Conservation (phyloP, 92 coral and sea anemone species). For the Paragorgia papillata region DNA sequence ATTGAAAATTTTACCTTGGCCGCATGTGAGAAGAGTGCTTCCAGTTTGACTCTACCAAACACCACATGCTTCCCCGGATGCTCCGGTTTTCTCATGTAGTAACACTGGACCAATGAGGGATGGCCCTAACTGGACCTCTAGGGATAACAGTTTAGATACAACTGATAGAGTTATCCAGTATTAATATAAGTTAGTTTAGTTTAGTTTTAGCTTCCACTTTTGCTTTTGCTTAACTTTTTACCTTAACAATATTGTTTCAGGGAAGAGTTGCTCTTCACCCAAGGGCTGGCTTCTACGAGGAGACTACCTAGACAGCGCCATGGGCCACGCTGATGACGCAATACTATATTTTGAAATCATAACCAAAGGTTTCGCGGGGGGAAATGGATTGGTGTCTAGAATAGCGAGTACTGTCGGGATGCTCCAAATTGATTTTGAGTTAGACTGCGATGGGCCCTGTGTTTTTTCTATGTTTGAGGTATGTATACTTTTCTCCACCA, state of each 20-base stretch:
- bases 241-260: background rate
- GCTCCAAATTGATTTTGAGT: constrained; percentile 76
- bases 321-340: constrained; percentile 89
- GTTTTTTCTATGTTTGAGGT: constrained; percentile 80
- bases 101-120: no score
- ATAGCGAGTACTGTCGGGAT: constrained; percentile 68
- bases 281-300: constrained; percentile 94
- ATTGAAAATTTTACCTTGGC: no score
- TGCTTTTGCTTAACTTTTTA: no score
- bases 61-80: no score
- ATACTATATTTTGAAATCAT: constrained; percentile 64
- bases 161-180: no score
- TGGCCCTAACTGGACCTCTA: no score
- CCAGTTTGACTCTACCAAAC: no score
- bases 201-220: no score
- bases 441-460: constrained; percentile 87
- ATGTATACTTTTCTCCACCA: background rate
- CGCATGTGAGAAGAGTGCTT: no score
- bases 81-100: no score
- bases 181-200: no score
- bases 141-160: no score
- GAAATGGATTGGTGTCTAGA: constrained; percentile 41
- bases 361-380: constrained; percentile 67
- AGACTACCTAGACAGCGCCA: constrained; percentile 78
- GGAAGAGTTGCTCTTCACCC: constrained; percentile 69